These are phyloP conservation scores for Halichoerus grypus DNA, from an alignment of 2,113 vertebrate genomes.

Conservation along the genomic window DNA sequence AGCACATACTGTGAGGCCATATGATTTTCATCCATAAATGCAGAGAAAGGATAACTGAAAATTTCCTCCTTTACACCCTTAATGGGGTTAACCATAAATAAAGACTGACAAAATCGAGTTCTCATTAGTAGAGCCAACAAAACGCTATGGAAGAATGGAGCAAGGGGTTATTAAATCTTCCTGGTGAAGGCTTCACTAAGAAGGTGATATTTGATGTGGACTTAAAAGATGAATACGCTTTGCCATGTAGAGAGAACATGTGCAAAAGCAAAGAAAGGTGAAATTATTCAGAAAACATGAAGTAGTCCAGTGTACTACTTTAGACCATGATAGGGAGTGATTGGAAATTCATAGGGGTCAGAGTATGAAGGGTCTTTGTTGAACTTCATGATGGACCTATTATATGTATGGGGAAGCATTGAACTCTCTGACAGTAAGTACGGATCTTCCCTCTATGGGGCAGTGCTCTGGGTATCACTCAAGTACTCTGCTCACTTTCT, in stretches of 20 bases:
- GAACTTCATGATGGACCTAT: neutral
- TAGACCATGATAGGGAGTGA: neutral
- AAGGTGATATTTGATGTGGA: neutral
- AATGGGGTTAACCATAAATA: neutral
- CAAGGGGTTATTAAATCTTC: neutral
- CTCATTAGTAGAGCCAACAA: neutral
- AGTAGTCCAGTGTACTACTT: neutral
- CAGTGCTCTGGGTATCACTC: neutral
- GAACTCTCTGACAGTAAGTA: neutral
- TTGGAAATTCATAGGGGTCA: neutral
- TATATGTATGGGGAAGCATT: neutral
- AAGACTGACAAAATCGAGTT: neutral
- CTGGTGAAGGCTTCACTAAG: neutral
- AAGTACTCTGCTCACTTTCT: neutral
- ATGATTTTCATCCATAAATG: neutral
- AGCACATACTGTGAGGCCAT: neutral
- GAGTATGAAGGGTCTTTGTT: neutral
- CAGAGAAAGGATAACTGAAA: neutral
- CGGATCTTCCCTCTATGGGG: neutral
- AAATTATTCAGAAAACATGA: neutral
- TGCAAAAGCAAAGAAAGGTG: neutral
- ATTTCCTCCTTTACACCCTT: neutral
- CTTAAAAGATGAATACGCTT: slow-evolving; percentile 1
- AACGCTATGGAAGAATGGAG: slow-evolving; percentile 1
- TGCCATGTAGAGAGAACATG: neutral